phyloP scores from a whole-genome alignment of 2,113 vertebrate species.

The Etheostoma spectabile region DNA sequence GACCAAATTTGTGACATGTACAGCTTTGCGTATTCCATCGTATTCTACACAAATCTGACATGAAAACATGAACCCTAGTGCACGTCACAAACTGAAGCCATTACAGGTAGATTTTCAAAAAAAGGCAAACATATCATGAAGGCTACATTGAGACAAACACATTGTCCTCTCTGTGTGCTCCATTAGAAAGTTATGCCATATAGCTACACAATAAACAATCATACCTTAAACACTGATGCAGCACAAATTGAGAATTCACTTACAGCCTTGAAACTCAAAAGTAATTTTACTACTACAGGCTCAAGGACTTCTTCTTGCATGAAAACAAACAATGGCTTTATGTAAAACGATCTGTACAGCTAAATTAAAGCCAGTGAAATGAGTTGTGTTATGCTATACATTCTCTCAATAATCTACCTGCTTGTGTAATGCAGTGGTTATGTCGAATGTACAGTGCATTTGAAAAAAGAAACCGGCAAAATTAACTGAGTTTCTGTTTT shows the following conservation, averaged over 20 bases:
- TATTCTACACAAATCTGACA: constrained; percentile 72
- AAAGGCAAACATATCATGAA: constrained; percentile 57
- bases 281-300: constrained; percentile 3
- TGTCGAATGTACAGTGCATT: constrained; percentile 49
- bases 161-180: constrained; percentile 16
- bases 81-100: constrained; percentile 71
- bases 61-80: constrained; percentile 73
- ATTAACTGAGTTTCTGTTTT: constrained; percentile 9
- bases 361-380: constrained; percentile 26
- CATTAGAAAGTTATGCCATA: constrained; percentile 37
- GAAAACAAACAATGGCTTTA: constrained; percentile 17
- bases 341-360: constrained; percentile 21
- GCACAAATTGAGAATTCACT: constrained; percentile 15
- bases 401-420: constrained; percentile 67
- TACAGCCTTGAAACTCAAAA: constrained; percentile 13
- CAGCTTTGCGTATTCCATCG: constrained; percentile 60
- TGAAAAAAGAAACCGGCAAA: constrained; percentile 24
- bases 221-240: constrained; percentile 53
- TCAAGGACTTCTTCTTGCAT: constrained; percentile 8
- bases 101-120: constrained; percentile 72
- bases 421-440: constrained; percentile 46
- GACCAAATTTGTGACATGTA: constrained; percentile 68
- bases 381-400: constrained; percentile 25
- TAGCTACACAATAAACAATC: constrained; percentile 54
- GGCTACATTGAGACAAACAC: constrained; percentile 45